These are phyloP conservation scores for Machaerirhynchus nigripectus DNA, from an alignment of 2,113 vertebrate species.

Conservation along the genomic window DNA sequence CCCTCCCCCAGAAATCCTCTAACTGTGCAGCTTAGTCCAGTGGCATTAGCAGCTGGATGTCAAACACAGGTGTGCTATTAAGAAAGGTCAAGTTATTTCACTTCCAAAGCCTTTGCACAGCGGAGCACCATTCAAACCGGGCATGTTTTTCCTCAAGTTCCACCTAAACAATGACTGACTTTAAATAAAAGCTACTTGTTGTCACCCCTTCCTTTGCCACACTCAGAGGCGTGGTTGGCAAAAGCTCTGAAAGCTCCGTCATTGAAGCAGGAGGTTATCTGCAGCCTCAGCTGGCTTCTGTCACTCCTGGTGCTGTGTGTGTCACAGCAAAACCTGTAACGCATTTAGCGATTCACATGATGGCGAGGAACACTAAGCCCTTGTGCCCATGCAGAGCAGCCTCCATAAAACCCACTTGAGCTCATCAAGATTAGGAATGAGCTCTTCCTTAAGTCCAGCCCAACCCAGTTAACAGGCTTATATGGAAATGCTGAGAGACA, in stretches of 20 bases:
- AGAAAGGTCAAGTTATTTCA: background rate
- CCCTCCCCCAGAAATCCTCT: background rate
- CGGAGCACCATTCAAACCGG: background rate
- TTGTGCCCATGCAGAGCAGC: background rate
- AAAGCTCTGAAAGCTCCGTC: background rate
- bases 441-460: background rate
- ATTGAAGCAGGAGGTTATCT: background rate
- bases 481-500: background rate
- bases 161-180: background rate
- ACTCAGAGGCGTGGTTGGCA: rapidly evolving
- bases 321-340: background rate
- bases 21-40: background rate
- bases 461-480: slow-evolving; percentile 51
- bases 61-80: background rate
- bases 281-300: background rate
- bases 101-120: background rate
- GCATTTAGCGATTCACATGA: background rate
- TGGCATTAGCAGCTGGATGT: background rate
- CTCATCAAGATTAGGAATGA: slow-evolving; percentile 15
- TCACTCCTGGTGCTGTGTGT: background rate
- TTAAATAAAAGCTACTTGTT: background rate
- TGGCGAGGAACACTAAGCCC: background rate
- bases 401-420: slow-evolving; percentile 21
- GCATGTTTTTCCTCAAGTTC: background rate
- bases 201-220: background rate